Conservation (phyloP, 2,797 vertebrate genomes). For the Okamejei kenojei region DNA sequence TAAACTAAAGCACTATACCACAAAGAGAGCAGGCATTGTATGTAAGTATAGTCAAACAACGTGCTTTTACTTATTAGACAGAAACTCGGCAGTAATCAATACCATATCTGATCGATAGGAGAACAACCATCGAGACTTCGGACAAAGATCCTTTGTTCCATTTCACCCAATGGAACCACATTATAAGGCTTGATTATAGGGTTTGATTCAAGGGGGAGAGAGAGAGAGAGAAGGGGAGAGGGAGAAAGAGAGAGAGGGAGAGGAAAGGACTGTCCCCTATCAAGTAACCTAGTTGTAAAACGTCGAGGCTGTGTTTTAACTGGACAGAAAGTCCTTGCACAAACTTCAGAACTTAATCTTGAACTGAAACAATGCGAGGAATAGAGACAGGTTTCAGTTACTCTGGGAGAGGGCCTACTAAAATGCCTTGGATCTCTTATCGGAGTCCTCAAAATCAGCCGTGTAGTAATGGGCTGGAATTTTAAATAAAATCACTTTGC, state of each 20-base stretch:
- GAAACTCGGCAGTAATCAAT: slow-evolving; percentile 51
- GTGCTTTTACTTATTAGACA: slow-evolving; percentile 49
- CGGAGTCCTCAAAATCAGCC: slow-evolving; percentile 50
- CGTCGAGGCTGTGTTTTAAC: slow-evolving; percentile 52
- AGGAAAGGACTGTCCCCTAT: slow-evolving; percentile 53
- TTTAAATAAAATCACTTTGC: slow-evolving; percentile 42
- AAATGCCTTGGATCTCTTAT: slow-evolving; percentile 51
- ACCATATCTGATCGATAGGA: slow-evolving; percentile 42
- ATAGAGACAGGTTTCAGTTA: slow-evolving; percentile 52
- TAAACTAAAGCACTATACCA: slow-evolving; percentile 40
- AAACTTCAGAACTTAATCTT: slow-evolving; percentile 52
- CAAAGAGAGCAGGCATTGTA: slow-evolving; percentile 45
- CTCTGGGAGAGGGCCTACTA: slow-evolving; percentile 50
- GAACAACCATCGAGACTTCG: slow-evolving; percentile 45
- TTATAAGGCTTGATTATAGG: slow-evolving; percentile 43
- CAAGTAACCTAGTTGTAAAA: slow-evolving; percentile 56
- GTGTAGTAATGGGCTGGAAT: slow-evolving; percentile 52
- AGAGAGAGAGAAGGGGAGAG: slow-evolving; percentile 48
- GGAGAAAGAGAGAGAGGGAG: slow-evolving; percentile 48
- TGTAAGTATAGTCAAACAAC: slow-evolving; percentile 43
- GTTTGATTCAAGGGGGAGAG: slow-evolving; percentile 37
- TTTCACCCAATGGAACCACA: slow-evolving; percentile 41
- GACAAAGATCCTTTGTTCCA: slow-evolving; percentile 57
- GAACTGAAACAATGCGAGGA: slow-evolving; percentile 51
- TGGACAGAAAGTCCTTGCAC: slow-evolving; percentile 54